Conservation (phyloP, 2,888 invertebrate species). For the Caenorhabditis imperialis region DNA sequence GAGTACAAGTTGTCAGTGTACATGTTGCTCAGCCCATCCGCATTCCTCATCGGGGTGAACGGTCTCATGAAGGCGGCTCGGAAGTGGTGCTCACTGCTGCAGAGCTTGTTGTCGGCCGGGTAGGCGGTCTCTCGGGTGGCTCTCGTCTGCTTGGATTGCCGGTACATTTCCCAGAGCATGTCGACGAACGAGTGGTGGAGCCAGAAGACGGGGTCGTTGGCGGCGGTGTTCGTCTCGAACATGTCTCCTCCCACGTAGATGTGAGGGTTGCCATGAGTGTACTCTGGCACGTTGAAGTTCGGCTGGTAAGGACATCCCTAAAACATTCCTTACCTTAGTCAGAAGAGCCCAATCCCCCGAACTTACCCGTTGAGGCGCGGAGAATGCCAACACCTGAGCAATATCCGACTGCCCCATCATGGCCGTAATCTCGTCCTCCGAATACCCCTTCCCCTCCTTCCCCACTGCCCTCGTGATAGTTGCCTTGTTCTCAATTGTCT, state of each 20-base stretch:
- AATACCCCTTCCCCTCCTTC: constrained; percentile 63
- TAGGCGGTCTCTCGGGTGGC: constrained; percentile 64
- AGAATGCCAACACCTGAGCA: constrained; percentile 67
- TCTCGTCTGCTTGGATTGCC: constrained; percentile 61
- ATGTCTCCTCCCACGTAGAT: constrained; percentile 78
- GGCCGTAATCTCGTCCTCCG: constrained; percentile 63
- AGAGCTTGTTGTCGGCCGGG: constrained; percentile 64
- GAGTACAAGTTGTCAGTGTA: constrained; percentile 74
- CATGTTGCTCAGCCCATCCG: constrained; percentile 72
- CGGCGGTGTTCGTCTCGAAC: constrained; percentile 76
- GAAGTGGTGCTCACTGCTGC: constrained; percentile 66
- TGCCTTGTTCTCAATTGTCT: constrained; percentile 62
- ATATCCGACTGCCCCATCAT: constrained; percentile 59
- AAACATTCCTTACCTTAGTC: not conserved
- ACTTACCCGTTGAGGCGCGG: constrained; percentile 65
- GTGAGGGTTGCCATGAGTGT: constrained; percentile 75
- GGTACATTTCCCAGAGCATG: constrained; percentile 78
- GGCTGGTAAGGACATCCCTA: constrained; percentile 60
- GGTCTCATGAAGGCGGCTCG: constrained; percentile 65
- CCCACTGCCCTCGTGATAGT: constrained; percentile 66
- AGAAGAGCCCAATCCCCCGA: not conserved
- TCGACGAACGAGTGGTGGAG: constrained; percentile 78
- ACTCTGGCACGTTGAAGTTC: constrained; percentile 69
- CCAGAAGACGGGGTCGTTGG: constrained; percentile 79
- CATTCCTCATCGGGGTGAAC: constrained; percentile 72